Conservation (phyloP, 1,140 invertebrate genomes). For the Brachionus plicatilis region DNA sequence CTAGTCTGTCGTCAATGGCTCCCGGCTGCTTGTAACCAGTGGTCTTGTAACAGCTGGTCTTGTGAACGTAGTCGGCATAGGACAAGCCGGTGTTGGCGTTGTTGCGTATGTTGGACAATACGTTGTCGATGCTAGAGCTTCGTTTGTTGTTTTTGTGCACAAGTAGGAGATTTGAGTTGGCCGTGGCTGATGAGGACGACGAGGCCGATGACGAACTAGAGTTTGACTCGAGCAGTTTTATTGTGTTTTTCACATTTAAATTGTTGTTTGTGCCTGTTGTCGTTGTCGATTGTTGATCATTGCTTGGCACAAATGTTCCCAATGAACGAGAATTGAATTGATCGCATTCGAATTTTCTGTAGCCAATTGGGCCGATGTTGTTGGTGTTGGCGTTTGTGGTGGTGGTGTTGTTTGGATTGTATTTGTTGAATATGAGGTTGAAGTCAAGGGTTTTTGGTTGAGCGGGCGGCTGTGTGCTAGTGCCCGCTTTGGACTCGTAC, state of each 20-base stretch:
- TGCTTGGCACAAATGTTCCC: not conserved
- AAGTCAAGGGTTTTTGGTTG: not conserved
- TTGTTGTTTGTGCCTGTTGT: not conserved
- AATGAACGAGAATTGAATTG: slow-evolving; percentile 14
- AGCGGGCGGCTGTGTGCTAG: not conserved
- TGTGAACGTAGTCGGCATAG: not conserved
- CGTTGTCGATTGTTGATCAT: not conserved
- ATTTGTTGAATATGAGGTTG: slow-evolving; percentile 5
- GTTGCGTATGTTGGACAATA: not conserved
- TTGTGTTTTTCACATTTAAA: slow-evolving; percentile 29
- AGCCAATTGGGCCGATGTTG: not conserved
- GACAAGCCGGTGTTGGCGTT: not conserved
- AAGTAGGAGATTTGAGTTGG: not conserved
- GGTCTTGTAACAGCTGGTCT: not conserved
- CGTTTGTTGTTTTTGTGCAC: not conserved
- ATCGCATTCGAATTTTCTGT: not conserved
- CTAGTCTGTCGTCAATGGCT: not conserved
- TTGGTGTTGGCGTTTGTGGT: not conserved
- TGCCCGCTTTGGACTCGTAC: not conserved
- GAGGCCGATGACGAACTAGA: not conserved
- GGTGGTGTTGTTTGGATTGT: not conserved
- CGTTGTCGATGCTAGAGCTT: slow-evolving; percentile 33
- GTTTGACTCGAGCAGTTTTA: slow-evolving; percentile 16
- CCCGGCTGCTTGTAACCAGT: not conserved
- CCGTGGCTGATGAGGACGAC: not conserved